These are phyloP conservation scores for Nothura maculosa DNA, from an alignment of 2,797 vertebrate species.

Conservation along the genomic window DNA sequence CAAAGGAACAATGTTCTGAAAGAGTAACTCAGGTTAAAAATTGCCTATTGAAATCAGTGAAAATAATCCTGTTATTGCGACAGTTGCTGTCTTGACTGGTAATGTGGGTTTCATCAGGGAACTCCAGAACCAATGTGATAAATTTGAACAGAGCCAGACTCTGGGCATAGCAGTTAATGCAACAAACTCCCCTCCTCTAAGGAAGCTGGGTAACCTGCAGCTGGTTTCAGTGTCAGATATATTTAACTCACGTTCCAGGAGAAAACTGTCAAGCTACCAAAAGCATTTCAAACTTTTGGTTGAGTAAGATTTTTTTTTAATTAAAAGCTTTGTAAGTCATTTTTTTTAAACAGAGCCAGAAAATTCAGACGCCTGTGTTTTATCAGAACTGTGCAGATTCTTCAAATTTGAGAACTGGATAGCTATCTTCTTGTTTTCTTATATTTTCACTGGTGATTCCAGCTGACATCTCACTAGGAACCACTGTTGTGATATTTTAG, in stretches of 20 bases:
- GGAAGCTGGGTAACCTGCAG: not conserved
- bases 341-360: not conserved
- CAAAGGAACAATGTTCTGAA: not conserved
- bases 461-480: not conserved
- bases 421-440: not conserved
- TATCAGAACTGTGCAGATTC: not conserved
- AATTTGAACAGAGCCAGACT: not conserved
- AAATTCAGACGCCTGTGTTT: not conserved
- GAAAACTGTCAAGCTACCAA: not conserved
- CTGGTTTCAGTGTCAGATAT: not conserved
- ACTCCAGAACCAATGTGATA: not conserved
- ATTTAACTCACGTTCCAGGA: not conserved
- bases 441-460: not conserved
- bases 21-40: not conserved
- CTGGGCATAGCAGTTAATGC: accelerated
- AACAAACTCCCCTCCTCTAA: not conserved
- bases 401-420: not conserved
- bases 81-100: not conserved
- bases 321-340: not conserved
- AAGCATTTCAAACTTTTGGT: not conserved
- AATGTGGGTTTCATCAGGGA: not conserved
- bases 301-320: not conserved
- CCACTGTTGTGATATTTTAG: not conserved
- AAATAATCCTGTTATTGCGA: not conserved
- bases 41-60: not conserved